Conservation (phyloP, 1,140 invertebrate genomes). For the Zaprionus inermis region DNA sequence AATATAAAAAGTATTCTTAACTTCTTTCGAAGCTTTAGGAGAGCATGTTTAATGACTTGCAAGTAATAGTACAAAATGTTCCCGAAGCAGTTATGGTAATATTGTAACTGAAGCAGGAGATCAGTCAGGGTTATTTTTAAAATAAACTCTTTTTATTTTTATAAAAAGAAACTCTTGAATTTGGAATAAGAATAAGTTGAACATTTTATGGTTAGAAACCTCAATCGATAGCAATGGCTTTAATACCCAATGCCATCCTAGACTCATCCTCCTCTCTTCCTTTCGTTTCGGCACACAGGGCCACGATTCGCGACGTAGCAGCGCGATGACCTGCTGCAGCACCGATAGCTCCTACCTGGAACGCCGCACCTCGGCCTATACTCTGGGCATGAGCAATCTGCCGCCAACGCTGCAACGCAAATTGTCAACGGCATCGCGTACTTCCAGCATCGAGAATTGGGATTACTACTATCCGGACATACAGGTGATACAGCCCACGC, state of each 20-base stretch:
- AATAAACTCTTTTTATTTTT: no score
- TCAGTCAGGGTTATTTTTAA: no score
- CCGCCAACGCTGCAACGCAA: conserved; percentile 84
- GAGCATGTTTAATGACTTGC: no score
- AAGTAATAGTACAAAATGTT: no score
- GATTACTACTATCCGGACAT: conserved; percentile 90
- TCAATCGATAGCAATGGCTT: no score
- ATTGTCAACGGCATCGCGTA: conserved; percentile 76
- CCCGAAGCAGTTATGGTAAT: no score
- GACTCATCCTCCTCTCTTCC: not conserved
- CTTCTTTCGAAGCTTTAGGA: not conserved
- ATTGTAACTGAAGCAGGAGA: no score
- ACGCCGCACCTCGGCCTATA: conserved; percentile 90
- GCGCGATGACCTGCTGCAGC: conserved; percentile 92
- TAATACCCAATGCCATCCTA: no score
- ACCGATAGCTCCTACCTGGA: conserved; percentile 92
- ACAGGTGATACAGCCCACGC: conserved; percentile 91
- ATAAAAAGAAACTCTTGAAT: no score
- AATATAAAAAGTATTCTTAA: conserved; percentile 1
- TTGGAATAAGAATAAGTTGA: no score
- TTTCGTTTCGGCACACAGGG: conserved; percentile 38
- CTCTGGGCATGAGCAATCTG: conserved; percentile 87
- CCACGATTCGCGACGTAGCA: conserved; percentile 87
- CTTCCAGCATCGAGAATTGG: conserved; percentile 85
- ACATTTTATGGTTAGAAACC: no score